Base-by-base conservation (phyloP, 2,888 invertebrate species). In the Punctoribates punctum region DNA sequence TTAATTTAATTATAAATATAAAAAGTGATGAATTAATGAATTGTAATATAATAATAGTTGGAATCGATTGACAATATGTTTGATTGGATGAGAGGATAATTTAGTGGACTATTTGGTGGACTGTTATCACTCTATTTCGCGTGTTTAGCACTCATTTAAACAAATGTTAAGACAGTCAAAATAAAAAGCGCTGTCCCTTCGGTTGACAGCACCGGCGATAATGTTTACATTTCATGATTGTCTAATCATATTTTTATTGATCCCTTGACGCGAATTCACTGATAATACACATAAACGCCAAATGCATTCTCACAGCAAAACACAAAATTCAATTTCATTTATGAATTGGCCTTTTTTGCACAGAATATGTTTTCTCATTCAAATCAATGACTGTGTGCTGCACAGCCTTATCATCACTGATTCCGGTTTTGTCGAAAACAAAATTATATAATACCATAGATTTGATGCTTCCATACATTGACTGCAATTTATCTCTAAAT, bases 211-310 rank as follows among this genome's bases (percentile, higher is more conserved):
- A 46, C 46, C 9, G 38, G 70, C n/a, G 46, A 70, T 70, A 70
- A 70, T 70, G 70, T 70, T 70, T 70, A 70, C 70, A 46, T 70
- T 70, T 70, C 70, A 70, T 70, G 70, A 70, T 70, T 70, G 46
- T 13, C 38, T 46, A 70, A 70, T 70, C 70, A 70, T 70, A 70
- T 46, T 70, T 70, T 70, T 70, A 70, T 70, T 70, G 70, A 70
- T 70, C 70, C 70, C 70, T 9, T 23, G 70, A 23, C 46, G 46
- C 70, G 1, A 9, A 46, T 70, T 1, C 65, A 34, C 29, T 15
- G 48, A 17, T 57, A 25, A 11, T 13, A n/a, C 29, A 60, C 23
- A 60, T 34, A 65, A 11, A 57, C 25, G 11, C 57, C n/a, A n/a
- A n/a, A n/a, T n/a, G n/a, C 57, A 57, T 57, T 13, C n/a, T 17